Percentiles rank a stretch among this genome's conserved stretches.
These are phyloP conservation scores for Pachymerium ferrugineum DNA, from an alignment of 2,888 invertebrate species.

Conservation along the genomic window DNA sequence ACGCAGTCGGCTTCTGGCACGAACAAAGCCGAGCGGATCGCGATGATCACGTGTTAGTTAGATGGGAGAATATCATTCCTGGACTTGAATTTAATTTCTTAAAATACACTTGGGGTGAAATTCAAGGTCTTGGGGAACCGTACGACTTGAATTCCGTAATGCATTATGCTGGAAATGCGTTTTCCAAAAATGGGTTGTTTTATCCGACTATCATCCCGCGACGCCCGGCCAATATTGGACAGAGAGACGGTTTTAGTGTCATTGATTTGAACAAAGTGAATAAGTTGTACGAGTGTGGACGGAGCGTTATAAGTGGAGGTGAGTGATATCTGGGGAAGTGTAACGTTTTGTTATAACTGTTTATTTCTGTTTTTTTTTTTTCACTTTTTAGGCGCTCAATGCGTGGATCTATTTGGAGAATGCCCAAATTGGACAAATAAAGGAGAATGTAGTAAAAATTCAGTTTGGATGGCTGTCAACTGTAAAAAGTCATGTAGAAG, in stretches of 20 bases:
- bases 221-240: conserved; percentile 43
- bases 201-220: conserved; percentile 45
- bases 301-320: neutral
- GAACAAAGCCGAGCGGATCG: conserved; percentile 52
- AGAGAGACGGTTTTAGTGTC: conserved; percentile 44
- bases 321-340: neutral
- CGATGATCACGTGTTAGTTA: conserved; percentile 48
- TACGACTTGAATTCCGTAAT: conserved; percentile 47
- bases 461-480: conserved; percentile 44
- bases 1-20: conserved; percentile 52
- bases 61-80: conserved; percentile 47
- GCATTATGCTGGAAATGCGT: conserved; percentile 47
- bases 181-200: conserved; percentile 42
- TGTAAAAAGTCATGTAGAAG: conserved; percentile 42
- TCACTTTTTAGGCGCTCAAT: conserved; percentile 29
- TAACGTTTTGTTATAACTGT: neutral
- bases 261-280: conserved; percentile 43
- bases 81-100: conserved; percentile 46
- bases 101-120: conserved; percentile 43
- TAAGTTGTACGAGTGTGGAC: conserved; percentile 42
- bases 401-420: conserved; percentile 40
- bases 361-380: neutral
- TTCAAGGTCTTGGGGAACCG: conserved; percentile 43
- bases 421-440: conserved; percentile 42
- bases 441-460: conserved; percentile 43